These are phyloP conservation scores for Bradysia coprophila DNA, from an alignment of 1,140 invertebrate species.

Conservation along the genomic window DNA sequence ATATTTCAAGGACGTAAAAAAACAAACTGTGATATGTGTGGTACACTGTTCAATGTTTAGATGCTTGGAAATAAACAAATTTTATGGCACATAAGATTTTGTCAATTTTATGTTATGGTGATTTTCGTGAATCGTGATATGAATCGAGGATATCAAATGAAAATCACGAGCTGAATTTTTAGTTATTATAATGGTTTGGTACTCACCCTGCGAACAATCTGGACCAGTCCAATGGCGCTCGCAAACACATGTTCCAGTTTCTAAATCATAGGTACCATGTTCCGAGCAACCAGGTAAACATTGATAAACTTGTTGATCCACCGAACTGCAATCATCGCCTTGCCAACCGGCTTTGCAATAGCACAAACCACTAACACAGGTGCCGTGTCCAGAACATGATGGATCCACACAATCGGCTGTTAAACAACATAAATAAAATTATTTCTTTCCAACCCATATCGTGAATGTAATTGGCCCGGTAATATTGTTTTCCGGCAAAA, in stretches of 20 bases:
- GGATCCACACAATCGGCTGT: constrained; percentile 72
- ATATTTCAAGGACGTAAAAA: neutral
- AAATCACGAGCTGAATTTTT: too few species aligned
- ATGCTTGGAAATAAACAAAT: neutral
- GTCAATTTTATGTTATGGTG: neutral
- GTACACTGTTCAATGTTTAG: too few species aligned
- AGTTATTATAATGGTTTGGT: too few species aligned
- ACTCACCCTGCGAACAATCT: constrained; percentile 83
- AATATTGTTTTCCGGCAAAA: too few species aligned
- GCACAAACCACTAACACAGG: constrained; percentile 83
- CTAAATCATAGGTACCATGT: constrained; percentile 75
- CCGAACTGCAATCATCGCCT: constrained; percentile 68
- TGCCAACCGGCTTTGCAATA: constrained; percentile 92
- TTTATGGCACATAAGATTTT: neutral
- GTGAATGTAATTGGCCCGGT: neutral
- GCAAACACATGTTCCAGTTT: constrained; percentile 70
- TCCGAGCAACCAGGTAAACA: constrained; percentile 80
- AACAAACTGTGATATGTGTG: too few species aligned
- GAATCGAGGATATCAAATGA: too few species aligned
- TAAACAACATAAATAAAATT: constrained; percentile 7
- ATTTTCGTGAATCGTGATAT: too few species aligned
- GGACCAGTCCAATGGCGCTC: constrained; percentile 77
- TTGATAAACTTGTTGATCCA: constrained; percentile 73
- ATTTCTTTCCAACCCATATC: neutral
- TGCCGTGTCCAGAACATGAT: constrained; percentile 76